A percentile compares a stretch with the other conserved stretches of the same genome.
Conservation (phyloP, 1,140 invertebrate species). For the Oryctes rhinoceros region DNA sequence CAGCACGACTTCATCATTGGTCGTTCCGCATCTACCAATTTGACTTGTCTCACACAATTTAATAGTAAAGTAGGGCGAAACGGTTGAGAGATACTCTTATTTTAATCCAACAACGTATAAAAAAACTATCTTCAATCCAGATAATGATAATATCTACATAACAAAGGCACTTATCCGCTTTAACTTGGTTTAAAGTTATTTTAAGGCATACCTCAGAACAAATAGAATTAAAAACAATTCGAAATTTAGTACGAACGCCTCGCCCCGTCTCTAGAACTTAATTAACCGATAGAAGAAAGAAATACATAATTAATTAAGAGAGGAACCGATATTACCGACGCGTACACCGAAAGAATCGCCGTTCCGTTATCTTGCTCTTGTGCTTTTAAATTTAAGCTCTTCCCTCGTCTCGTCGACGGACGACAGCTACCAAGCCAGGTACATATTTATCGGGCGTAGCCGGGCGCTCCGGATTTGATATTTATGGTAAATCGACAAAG, state of each 20-base stretch:
- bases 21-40: too few species aligned
- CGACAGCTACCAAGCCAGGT: not conserved
- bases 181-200: too few species aligned
- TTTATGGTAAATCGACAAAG: conserved; percentile 18
- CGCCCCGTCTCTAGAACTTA: not conserved
- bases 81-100: too few species aligned
- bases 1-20: too few species aligned
- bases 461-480: conserved; percentile 5
- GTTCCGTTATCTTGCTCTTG: not conserved
- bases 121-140: too few species aligned
- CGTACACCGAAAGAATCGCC: conserved; percentile 3
- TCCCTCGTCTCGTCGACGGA: not conserved
- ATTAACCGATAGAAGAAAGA: conserved; percentile 20
- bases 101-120: too few species aligned
- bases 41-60: too few species aligned
- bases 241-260: conserved; percentile 2
- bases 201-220: not conserved
- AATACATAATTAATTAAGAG: conserved; percentile 10
- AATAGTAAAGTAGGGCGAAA: too few species aligned
- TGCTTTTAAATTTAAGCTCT: conserved; percentile 18
- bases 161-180: too few species aligned
- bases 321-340: conserved; percentile 17
- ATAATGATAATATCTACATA: too few species aligned
- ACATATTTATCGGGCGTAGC: conserved; percentile 10
- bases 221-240: not conserved